These are phyloP conservation scores for Electrophaes corylata DNA, from an alignment of 2,888 invertebrate species.

Conservation along the genomic window DNA sequence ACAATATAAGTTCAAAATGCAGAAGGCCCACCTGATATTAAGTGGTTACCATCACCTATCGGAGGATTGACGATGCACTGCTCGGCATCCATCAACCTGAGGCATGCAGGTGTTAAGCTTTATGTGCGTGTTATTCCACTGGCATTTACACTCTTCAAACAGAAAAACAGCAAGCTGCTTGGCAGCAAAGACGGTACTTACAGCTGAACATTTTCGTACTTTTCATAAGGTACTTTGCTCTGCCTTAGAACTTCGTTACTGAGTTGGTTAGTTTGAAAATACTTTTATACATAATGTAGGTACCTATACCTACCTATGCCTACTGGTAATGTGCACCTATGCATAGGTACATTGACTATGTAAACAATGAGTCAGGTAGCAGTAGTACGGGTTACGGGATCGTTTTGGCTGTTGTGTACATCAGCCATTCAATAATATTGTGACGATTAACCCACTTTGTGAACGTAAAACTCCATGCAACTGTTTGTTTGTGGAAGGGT, in stretches of 20 bases:
- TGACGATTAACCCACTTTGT: conserved; percentile 71
- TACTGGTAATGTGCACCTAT: background rate
- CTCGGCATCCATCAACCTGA: too few relatives aligned
- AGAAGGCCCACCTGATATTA: too few relatives aligned
- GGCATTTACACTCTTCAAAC: too few relatives aligned
- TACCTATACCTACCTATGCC: background rate
- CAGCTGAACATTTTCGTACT: too few relatives aligned
- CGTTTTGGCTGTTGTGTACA: conserved; percentile 54
- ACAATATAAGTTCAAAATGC: too few relatives aligned
- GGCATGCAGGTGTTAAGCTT: too few relatives aligned
- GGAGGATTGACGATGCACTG: too few relatives aligned
- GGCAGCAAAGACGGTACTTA: too few relatives aligned
- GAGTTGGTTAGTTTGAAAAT: background rate
- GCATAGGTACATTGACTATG: conserved; percentile 32
- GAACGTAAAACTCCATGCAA: conserved; percentile 57
- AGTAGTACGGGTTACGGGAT: conserved; percentile 61
- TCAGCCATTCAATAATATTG: conserved; percentile 57
- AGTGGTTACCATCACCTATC: too few relatives aligned
- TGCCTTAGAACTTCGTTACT: background rate
- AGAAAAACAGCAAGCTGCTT: too few relatives aligned
- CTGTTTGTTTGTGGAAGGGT: conserved; percentile 62
- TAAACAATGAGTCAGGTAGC: conserved; percentile 64
- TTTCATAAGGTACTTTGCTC: background rate
- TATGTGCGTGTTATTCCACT: too few relatives aligned
- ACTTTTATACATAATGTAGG: background rate